Conservation (phyloP, 2,888 invertebrate genomes). For the Zelleria hepariella region DNA sequence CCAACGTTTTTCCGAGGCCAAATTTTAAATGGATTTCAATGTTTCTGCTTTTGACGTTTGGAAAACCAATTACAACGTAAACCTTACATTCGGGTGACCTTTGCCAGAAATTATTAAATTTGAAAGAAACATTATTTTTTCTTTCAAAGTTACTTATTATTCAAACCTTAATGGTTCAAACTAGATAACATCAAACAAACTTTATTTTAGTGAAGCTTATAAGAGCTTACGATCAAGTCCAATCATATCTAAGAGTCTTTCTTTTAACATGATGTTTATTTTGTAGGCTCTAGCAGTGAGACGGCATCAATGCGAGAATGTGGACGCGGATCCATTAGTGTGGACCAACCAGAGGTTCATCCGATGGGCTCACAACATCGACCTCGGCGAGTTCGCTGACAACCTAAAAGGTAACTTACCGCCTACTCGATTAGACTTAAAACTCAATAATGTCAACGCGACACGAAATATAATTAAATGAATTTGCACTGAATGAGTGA, state of each 20-base stretch:
- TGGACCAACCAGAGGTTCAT: conserved; percentile 97
- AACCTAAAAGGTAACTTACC: conserved; percentile 83
- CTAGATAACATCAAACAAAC: too few relatives aligned
- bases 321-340: conserved; percentile 92
- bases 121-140: too few relatives aligned
- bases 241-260: too few relatives aligned
- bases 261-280: conserved; percentile 15
- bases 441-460: too few relatives aligned
- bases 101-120: neutral
- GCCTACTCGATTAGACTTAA: neutral
- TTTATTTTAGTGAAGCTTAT: too few relatives aligned
- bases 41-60: neutral
- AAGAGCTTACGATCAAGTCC: too few relatives aligned
- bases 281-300: conserved; percentile 86
- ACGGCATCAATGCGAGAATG: conserved; percentile 88
- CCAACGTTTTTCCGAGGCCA: neutral
- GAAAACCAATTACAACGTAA: neutral
- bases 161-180: too few relatives aligned
- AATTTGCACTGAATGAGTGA: neutral
- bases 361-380: conserved; percentile 94
- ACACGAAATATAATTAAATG: too few relatives aligned
- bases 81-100: neutral
- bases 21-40: neutral
- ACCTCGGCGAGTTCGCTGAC: conserved; percentile 93
- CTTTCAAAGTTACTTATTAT: too few relatives aligned